Base-by-base conservation (phyloP, 2,797 vertebrate species). In the Lepus townsendii region DNA sequence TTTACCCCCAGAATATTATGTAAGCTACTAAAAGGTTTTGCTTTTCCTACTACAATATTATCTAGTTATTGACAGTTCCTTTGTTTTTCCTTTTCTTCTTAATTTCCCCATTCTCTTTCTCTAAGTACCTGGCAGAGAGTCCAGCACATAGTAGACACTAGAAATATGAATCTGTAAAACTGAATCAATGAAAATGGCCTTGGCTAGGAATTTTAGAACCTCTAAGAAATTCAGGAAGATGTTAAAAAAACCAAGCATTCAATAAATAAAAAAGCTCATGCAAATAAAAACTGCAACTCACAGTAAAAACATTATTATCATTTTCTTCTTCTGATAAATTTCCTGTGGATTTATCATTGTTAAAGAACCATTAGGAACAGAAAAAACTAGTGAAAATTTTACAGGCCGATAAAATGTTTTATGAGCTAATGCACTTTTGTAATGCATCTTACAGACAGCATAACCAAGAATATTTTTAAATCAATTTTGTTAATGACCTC, bases 191-290 rank as follows among this genome's bases (percentile, higher is more conserved):
- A 80, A 90, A 86, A 72, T 83, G 38, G 66, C 72, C 52, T 79
- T 76, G 73, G n/a, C 27, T 17, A 52, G 38, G 68, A 95, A 87
- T 88, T 88, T 50, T 62, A 95, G 72, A 7, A 22, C 38, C 60
- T 83, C 65, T 69, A 62, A 83, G 65, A 89, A 79, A 52, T 57
- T 22, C 65, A 88, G 50, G 26, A 93, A 95, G 63, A 88, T 75
- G 17, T 52, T 90, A 88, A 96, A 90, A 90, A 93, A 90, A 71
- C 86, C 60, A 79, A 91, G 19, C 26, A 82, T 83, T 62, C 27
- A 42, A 66, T 95, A 92, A 93, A 95, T 91, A 92, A 69, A 27
- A 96, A 95, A 92, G 54, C 78, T 86, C 92, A 91, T 89, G 88
- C 69, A 92, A 95, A 90, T 79, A 38, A 86, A 95, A 96, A 95